phyloP scores from a whole-genome alignment of 2,797 vertebrate species.

The Scleropages formosus region DNA sequence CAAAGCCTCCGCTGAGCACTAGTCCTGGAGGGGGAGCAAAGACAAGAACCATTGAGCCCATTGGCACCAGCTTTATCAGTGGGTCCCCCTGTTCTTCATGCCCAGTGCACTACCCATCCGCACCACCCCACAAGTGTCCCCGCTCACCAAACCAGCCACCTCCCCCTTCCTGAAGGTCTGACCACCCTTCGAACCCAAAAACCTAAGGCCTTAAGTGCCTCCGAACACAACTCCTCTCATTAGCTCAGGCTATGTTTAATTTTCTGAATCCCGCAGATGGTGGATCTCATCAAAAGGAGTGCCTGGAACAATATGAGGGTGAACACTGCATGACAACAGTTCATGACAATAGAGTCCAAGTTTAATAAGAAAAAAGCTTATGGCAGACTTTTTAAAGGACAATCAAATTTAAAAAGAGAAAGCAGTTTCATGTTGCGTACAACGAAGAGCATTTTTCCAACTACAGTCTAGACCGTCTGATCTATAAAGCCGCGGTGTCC shows the following conservation, averaged over 20 bases:
- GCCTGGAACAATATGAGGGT: constrained; percentile 54
- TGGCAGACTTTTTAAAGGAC: too few species aligned
- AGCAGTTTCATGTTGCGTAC: too few species aligned
- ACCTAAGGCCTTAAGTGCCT: background rate
- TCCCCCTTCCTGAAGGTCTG: too few species aligned
- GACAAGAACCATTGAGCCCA: background rate
- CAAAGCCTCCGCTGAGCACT: constrained; percentile 37
- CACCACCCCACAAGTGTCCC: too few species aligned
- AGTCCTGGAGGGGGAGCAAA: background rate
- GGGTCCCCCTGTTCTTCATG: background rate
- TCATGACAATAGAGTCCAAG: too few species aligned
- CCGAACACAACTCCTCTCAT: background rate
- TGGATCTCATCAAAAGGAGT: constrained; percentile 49
- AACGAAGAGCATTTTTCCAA: background rate
- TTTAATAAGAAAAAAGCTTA: too few species aligned
- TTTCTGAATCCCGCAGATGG: constrained; percentile 53
- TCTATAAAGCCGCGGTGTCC: too few species aligned
- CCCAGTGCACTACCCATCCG: background rate
- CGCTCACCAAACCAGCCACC: too few species aligned
- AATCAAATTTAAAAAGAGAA: too few species aligned
- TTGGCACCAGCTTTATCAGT: background rate
- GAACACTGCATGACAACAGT: background rate
- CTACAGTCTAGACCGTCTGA: background rate
- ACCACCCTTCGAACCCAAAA: background rate
- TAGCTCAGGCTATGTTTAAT: background rate